These are phyloP conservation scores for Heterotilapia buettikoferi DNA, from an alignment of 2,113 vertebrate genomes.

Conservation along the genomic window DNA sequence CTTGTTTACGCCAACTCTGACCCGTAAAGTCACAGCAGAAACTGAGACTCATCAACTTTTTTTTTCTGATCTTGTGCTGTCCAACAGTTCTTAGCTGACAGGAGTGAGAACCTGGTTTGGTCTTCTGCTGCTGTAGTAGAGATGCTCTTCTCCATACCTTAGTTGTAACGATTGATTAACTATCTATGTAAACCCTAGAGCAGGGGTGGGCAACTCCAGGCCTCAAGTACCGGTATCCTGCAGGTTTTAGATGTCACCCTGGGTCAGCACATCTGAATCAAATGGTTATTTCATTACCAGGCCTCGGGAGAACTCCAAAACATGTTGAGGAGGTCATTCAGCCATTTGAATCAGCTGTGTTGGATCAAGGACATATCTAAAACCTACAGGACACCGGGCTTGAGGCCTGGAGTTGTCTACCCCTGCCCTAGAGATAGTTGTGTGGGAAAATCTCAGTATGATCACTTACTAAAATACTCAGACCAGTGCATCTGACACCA, in stretches of 20 bases:
- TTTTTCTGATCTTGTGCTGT: neutral
- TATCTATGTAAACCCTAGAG: neutral
- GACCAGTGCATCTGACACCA: neutral
- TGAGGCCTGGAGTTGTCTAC: too few relatives aligned
- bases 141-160: neutral
- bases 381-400: too few relatives aligned
- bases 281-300: too few relatives aligned
- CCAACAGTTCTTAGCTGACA: neutral
- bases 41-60: too few relatives aligned
- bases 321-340: too few relatives aligned
- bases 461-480: neutral
- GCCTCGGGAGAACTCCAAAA: too few relatives aligned
- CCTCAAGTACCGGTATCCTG: too few relatives aligned
- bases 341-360: too few relatives aligned
- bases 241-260: too few relatives aligned
- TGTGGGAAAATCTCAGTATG: neutral
- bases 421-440: neutral
- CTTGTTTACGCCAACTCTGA: neutral
- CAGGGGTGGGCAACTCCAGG: too few relatives aligned
- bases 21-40: neutral
- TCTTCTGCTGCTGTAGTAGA: neutral
- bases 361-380: too few relatives aligned
- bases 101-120: neutral
- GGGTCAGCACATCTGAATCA: too few relatives aligned
- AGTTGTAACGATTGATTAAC: neutral